phyloP scores from a whole-genome alignment of 1,140 invertebrate species.

The Homalodisca vitripennis region DNA sequence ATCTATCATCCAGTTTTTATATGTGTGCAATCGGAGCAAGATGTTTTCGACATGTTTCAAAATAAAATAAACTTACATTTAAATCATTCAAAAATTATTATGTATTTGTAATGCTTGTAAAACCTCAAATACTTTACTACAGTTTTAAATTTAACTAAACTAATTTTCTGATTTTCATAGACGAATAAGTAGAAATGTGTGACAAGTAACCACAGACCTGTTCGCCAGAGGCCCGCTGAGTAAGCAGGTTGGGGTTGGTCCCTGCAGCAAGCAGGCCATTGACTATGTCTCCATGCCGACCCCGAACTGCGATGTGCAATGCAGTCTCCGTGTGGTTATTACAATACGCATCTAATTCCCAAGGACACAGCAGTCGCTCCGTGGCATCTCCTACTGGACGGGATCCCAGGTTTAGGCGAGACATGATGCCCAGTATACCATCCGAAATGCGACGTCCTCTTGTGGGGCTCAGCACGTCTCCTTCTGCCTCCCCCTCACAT shows the following conservation, averaged over 20 bases:
- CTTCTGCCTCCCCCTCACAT: conserved; percentile 38
- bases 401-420: conserved; percentile 64
- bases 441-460: conserved; percentile 71
- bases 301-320: conserved; percentile 74
- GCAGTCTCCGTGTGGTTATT: conserved; percentile 75
- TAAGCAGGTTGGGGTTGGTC: conserved; percentile 64
- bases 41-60: no score
- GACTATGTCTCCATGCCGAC: conserved; percentile 72
- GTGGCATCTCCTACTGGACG: conserved; percentile 46
- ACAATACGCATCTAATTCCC: conserved; percentile 74
- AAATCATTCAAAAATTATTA: no score
- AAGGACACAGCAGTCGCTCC: conserved; percentile 61
- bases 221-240: conserved; percentile 27
- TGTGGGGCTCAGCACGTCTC: conserved; percentile 56
- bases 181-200: no score
- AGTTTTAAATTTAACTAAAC: no score
- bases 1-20: no score
- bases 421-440: conserved; percentile 85
- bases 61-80: no score
- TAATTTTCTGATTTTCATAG: no score
- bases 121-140: no score
- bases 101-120: no score
- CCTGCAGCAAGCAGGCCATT: conserved; percentile 69
- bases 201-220: conserved; percentile 20
- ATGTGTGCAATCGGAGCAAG: no score